Conservation (phyloP, 2,888 invertebrate genomes). For the Scelioninae gen. 1 region DNA sequence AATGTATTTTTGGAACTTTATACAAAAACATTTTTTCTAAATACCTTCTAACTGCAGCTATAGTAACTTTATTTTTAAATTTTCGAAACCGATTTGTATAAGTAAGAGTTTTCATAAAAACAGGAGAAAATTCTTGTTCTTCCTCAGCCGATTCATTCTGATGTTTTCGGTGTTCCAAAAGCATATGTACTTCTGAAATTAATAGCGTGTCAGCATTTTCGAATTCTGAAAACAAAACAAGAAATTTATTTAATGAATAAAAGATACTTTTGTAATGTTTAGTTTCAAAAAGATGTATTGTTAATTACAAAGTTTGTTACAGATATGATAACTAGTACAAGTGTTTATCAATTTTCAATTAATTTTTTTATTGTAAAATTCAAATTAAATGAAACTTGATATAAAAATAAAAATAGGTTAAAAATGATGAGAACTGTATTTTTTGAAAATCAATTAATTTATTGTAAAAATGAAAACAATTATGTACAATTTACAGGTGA, state of each 20-base stretch:
- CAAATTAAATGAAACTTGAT: too few relatives aligned
- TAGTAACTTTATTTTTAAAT: constrained; percentile 99
- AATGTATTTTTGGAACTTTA: too few relatives aligned
- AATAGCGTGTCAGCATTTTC: constrained; percentile 98
- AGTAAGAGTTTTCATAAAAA: constrained; percentile 98
- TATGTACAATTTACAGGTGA: too few relatives aligned
- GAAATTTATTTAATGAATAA: background rate
- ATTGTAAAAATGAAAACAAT: too few relatives aligned
- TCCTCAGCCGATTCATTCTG: constrained; percentile 99
- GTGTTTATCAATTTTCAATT: too few relatives aligned
- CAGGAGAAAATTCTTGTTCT: constrained; percentile 98
- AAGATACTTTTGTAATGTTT: background rate
- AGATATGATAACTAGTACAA: too few relatives aligned
- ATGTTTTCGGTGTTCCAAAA: constrained; percentile 97
- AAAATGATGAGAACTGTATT: too few relatives aligned
- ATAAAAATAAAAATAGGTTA: too few relatives aligned
- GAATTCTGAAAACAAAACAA: constrained; percentile 89
- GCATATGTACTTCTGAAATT: constrained; percentile 97
- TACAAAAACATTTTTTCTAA: too few relatives aligned
- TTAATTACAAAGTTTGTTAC: background rate
- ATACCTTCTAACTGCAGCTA: constrained; percentile 97
- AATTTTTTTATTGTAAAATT: too few relatives aligned
- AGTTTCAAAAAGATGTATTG: background rate
- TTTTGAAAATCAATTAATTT: too few relatives aligned
- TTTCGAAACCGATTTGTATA: constrained; percentile 98